These are phyloP conservation scores for Junonia oenone DNA, from an alignment of 2,888 invertebrate species.

Conservation along the genomic window DNA sequence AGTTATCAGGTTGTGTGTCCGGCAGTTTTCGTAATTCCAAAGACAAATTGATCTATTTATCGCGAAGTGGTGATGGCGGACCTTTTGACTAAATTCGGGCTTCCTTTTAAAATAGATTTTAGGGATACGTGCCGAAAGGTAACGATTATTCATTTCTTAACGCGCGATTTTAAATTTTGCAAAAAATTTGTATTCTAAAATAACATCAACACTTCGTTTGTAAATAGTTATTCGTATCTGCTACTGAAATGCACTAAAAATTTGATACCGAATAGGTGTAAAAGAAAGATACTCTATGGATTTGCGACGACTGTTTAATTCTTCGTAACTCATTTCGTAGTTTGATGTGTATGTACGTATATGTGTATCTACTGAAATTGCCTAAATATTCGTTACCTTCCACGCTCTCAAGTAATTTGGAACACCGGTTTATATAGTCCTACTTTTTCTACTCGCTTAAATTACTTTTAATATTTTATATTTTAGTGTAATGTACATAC, in stretches of 20 bases:
- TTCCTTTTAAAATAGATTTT: not conserved
- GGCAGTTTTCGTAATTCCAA: constrained; percentile 77
- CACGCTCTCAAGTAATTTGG: constrained; percentile 66
- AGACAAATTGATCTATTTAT: constrained; percentile 47
- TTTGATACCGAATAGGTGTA: constrained; percentile 1
- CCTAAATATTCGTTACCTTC: constrained; percentile 59
- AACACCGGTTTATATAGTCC: constrained; percentile 58
- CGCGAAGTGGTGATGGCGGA: constrained; percentile 52
- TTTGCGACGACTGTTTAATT: constrained; percentile 74
- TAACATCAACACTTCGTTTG: constrained; percentile 26
- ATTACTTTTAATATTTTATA: constrained; percentile 35
- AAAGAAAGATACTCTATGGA: constrained; percentile 56
- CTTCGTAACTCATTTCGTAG: constrained; percentile 73
- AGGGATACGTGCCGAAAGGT: not conserved
- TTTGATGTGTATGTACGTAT: constrained; percentile 77
- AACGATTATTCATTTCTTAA: not conserved
- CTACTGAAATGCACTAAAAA: constrained; percentile 2
- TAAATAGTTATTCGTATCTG: constrained; percentile 8
- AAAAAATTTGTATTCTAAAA: not conserved
- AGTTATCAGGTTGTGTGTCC: constrained; percentile 64
- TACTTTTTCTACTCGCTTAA: constrained; percentile 38
- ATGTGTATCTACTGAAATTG: constrained; percentile 71
- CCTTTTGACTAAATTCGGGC: constrained; percentile 18
- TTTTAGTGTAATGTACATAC: constrained; percentile 30
- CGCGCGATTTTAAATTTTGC: not conserved